Evolutionary conservation across 2,888 invertebrate species (phyloP), one percentile per base, ranked within the genome.

Genomic region (Schrankia costaestrigalis): DNA sequence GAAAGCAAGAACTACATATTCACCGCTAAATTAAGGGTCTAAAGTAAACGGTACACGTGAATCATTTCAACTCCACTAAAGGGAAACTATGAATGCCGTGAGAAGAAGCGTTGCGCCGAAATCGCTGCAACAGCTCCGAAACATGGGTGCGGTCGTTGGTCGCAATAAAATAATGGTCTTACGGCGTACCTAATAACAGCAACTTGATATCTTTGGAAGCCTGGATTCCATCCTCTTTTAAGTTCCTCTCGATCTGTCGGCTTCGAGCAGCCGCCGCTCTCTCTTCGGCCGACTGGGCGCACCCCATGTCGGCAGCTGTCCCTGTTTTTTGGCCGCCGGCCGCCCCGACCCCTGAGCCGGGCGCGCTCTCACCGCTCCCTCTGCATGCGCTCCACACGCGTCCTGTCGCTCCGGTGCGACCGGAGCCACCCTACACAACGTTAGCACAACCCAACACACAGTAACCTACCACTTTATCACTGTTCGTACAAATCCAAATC

Each of bases 221-320:
- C 86, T 97, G 97, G 72, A 98, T 94, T 61, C 98, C 98, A 89
- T 99, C 99, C 89, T 98, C 98, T 89, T 99, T 99, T 69, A 99
- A 91, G 86, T 96, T 96, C 88, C 96, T 97, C 90, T 99, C 99
- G 78, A 99, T 99, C 87, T 95, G 94, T 89, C 96, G 96, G 90
- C 96, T 97, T 85, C 98, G 93, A 88, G 98, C 99, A 87, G 97
- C 93, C 76, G 99, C 99, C 79, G 97, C 97, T 90, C 98, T 93
- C 91, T 99, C 99, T 90, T 99, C 99, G 70, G 98, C 98, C 89
- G 98, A 98, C 94, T 98, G 96, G 88, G 98, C 97, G 92, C 99
- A 99, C 90, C 99, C 99, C 98, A 99, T 99, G 78, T 80, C 86
- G 86, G 88, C 81, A 76, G 86, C 81, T 82, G 84, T 89, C 78